Evolutionary conservation across 1,140 invertebrate genomes (phyloP).

Genomic region (Heliothis subflexa): DNA sequence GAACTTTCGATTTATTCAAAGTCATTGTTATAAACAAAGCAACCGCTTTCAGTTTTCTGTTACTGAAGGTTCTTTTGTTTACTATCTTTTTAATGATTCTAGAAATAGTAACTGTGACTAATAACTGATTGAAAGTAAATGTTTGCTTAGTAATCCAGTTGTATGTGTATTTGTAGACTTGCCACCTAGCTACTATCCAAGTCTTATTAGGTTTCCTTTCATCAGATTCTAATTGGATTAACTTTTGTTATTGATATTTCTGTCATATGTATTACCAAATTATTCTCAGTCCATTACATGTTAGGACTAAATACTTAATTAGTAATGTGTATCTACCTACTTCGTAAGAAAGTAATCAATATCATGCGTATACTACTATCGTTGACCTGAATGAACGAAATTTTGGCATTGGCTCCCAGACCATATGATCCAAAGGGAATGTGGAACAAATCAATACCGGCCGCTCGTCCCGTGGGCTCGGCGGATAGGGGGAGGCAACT

Average conservation of each 20-base stretch:
- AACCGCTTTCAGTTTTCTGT: not conserved
- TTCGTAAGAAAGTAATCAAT: not conserved
- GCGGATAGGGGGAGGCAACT: conserved; percentile 78
- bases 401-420: conserved; percentile 53
- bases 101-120: not conserved
- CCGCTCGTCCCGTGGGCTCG: conserved; percentile 61
- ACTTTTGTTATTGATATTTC: conserved; percentile 13
- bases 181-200: not conserved
- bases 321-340: not conserved
- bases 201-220: conserved; percentile 30
- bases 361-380: conserved; percentile 2
- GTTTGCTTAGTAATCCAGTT: not conserved
- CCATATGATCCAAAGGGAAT: conserved; percentile 78
- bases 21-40: conserved; percentile 2
- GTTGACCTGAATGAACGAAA: conserved; percentile 45
- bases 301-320: not conserved
- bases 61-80: not conserved
- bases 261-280: conserved; percentile 9
- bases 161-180: no score
- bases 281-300: not conserved
- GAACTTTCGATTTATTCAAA: not conserved
- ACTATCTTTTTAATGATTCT: not conserved
- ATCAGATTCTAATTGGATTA: conserved; percentile 40
- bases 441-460: conserved; percentile 85
- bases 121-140: not conserved